A percentile compares a stretch with the other conserved stretches of the same genome.
These are phyloP conservation scores for Percina caprodes DNA, from an alignment of 2,113 vertebrate species.

Conservation along the genomic window DNA sequence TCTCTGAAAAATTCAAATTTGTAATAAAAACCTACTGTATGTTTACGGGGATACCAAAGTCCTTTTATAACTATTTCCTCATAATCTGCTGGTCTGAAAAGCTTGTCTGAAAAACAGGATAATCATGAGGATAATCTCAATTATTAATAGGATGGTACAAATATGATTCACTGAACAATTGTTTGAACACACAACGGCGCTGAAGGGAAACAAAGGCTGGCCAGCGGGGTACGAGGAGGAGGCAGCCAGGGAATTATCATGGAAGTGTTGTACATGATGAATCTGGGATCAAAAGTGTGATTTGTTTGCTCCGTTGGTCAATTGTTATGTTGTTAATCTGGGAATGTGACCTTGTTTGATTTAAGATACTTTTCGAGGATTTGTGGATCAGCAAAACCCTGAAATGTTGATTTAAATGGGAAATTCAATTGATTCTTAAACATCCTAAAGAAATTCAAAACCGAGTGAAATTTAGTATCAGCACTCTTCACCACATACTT, in stretches of 20 bases:
- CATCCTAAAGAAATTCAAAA: slow-evolving; percentile 4
- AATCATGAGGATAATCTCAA: slow-evolving; percentile 52
- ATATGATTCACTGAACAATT: slow-evolving; percentile 28
- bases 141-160: slow-evolving; percentile 31
- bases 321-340: background rate
- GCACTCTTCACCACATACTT: slow-evolving; percentile 40
- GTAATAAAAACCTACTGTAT: background rate
- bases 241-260: slow-evolving; percentile 20
- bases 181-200: slow-evolving; percentile 33
- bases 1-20: background rate
- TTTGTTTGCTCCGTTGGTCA: background rate
- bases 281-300: slow-evolving; percentile 5
- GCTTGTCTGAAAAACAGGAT: slow-evolving; percentile 54
- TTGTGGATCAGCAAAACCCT: background rate
- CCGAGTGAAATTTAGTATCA: slow-evolving; percentile 15
- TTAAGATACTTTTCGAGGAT: slow-evolving; percentile 13
- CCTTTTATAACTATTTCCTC: background rate
- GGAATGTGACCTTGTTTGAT: slow-evolving; percentile 13
- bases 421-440: background rate
- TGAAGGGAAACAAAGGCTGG: slow-evolving; percentile 37
- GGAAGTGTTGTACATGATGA: slow-evolving; percentile 5
- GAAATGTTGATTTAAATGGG: background rate
- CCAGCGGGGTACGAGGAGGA: background rate
- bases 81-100: background rate
- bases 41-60: background rate